Evolutionary conservation across 2,888 invertebrate genomes (phyloP).

Genomic region (Drepanosiphum platanoidis): DNA sequence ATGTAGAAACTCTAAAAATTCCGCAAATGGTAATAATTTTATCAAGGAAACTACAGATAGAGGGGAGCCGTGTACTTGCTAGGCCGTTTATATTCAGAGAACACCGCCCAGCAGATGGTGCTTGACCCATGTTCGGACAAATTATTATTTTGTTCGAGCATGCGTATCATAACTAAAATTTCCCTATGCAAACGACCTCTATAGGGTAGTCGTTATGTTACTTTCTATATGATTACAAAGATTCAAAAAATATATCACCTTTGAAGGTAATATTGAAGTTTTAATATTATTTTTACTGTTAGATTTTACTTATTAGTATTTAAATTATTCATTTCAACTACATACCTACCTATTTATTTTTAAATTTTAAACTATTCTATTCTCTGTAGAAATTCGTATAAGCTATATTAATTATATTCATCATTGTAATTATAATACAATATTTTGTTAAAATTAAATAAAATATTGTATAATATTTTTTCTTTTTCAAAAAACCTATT

Average conservation of each 20-base stretch:
- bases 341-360: too few species aligned
- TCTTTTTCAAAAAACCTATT: too few species aligned
- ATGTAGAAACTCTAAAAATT: background rate
- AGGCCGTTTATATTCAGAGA: slow-evolving; percentile 54
- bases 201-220: background rate
- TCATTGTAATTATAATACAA: background rate
- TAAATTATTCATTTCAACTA: background rate
- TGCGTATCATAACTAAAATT: slow-evolving; percentile 15
- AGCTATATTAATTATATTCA: too few species aligned
- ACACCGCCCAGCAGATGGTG: slow-evolving; percentile 48
- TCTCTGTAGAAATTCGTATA: too few species aligned
- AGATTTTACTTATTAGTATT: background rate
- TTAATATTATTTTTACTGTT: background rate
- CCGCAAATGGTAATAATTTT: slow-evolving; percentile 22
- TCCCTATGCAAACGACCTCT: background rate
- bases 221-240: background rate
- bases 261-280: background rate
- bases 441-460: background rate
- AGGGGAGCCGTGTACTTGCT: slow-evolving; percentile 22
- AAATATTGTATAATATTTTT: too few species aligned
- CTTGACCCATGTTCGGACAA: slow-evolving; percentile 47
- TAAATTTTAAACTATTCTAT: too few species aligned
- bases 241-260: too few species aligned
- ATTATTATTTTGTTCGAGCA: slow-evolving; percentile 48
- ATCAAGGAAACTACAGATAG: background rate